These are phyloP conservation scores for Procambarus virginalis DNA, from an alignment of 1,140 invertebrate species.

Conservation along the genomic window DNA sequence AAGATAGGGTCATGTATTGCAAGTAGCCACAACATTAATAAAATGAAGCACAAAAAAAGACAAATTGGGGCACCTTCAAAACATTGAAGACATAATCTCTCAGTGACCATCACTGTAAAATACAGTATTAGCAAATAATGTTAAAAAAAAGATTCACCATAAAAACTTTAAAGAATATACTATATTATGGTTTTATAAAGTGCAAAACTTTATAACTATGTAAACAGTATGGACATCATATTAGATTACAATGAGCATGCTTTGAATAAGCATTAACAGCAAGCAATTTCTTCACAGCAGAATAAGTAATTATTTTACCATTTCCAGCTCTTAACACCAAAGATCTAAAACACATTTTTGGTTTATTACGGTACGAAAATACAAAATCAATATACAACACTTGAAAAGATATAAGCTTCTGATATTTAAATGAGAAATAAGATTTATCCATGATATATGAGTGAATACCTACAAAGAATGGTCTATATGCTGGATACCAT, in stretches of 20 bases:
- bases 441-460: not conserved
- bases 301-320: not conserved
- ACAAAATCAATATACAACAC: slow-evolving; percentile 35
- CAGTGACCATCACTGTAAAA: not conserved
- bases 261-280: not conserved
- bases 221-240: not conserved
- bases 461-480: not conserved
- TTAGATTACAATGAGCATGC: not conserved
- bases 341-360: slow-evolving; percentile 16
- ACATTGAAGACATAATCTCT: not conserved
- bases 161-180: not conserved
- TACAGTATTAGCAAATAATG: not conserved
- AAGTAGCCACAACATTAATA: too few species aligned
- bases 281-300: not conserved
- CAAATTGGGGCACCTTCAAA: too few species aligned
- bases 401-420: not conserved
- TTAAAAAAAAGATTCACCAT: not conserved
- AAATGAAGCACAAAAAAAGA: too few species aligned
- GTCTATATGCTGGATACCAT: not conserved
- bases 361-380: slow-evolving; percentile 24
- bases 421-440: slow-evolving; percentile 9
- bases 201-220: not conserved
- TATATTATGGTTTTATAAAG: not conserved
- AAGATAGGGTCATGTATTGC: too few species aligned
- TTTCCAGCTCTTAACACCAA: not conserved